These are phyloP conservation scores for Campylorhamphus procurvoides DNA, from an alignment of 2,113 vertebrate genomes.

Conservation along the genomic window DNA sequence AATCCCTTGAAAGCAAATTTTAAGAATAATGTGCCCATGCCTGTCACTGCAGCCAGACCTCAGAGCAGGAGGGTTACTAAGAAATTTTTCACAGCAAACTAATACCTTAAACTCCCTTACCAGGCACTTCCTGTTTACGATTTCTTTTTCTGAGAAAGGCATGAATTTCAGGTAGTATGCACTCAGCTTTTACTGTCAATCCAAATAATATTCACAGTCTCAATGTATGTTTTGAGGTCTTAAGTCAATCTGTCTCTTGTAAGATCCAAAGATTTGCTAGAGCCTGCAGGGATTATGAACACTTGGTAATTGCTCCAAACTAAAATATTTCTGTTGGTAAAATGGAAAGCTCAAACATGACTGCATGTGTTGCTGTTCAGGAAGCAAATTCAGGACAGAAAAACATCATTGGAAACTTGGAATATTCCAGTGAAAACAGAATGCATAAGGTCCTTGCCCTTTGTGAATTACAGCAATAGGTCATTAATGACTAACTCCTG, in stretches of 20 bases:
- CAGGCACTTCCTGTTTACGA: rapidly evolving
- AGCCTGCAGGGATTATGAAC: neutral
- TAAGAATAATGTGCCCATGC: neutral
- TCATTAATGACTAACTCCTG: neutral
- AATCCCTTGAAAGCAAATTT: neutral
- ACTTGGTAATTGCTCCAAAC: neutral
- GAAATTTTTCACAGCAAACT: neutral
- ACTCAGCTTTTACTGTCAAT: neutral
- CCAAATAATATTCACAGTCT: neutral
- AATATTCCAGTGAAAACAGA: neutral
- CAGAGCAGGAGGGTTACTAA: neutral
- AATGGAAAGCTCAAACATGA: neutral
- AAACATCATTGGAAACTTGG: neutral
- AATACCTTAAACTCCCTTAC: neutral
- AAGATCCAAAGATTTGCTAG: neutral
- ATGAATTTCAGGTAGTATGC: neutral
- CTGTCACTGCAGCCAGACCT: neutral
- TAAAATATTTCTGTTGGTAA: neutral
- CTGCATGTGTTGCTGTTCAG: neutral
- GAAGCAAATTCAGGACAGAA: neutral
- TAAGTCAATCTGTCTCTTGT: neutral
- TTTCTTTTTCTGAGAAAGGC: neutral
- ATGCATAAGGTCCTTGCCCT: rapidly evolving
- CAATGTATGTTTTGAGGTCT: neutral
- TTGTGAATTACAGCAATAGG: neutral